Conservation (phyloP, 2,113 vertebrate genomes). For the Cryptomyrus ogoouensis region DNA sequence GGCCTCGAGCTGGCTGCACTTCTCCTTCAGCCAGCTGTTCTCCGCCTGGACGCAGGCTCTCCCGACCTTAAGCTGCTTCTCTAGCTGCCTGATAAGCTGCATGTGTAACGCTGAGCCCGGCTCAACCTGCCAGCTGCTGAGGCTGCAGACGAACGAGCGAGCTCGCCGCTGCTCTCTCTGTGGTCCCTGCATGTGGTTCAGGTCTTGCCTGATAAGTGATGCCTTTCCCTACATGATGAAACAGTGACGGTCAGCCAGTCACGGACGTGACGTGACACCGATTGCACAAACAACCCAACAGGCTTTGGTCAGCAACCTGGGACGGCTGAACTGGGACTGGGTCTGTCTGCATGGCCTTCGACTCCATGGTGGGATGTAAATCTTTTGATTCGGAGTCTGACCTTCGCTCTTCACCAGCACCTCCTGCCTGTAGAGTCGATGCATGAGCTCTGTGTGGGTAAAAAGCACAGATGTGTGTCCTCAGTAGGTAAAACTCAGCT, state of each 20-base stretch:
- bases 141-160: neutral
- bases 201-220: constrained; percentile 34
- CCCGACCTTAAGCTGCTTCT: constrained; percentile 62
- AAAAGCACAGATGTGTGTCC: neutral
- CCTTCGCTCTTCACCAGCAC: neutral
- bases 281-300: neutral
- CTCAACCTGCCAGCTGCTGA: neutral
- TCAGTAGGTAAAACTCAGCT: neutral
- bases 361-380: constrained; percentile 15
- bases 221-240: constrained; percentile 30
- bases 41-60: constrained; percentile 62
- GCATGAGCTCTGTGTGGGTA: neutral
- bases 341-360: constrained; percentile 50
- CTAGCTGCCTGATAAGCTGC: constrained; percentile 59
- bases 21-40: constrained; percentile 60
- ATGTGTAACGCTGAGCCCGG: neutral
- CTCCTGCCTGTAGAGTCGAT: neutral
- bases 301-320: constrained; percentile 37
- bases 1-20: constrained; percentile 60
- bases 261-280: neutral
- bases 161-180: constrained; percentile 59
- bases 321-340: neutral
- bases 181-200: constrained; percentile 36
- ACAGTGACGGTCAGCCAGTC: neutral
- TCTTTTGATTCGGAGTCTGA: neutral